Conservation (phyloP, 1,140 invertebrate species). For the Pentalonia nigronervosa region DNA sequence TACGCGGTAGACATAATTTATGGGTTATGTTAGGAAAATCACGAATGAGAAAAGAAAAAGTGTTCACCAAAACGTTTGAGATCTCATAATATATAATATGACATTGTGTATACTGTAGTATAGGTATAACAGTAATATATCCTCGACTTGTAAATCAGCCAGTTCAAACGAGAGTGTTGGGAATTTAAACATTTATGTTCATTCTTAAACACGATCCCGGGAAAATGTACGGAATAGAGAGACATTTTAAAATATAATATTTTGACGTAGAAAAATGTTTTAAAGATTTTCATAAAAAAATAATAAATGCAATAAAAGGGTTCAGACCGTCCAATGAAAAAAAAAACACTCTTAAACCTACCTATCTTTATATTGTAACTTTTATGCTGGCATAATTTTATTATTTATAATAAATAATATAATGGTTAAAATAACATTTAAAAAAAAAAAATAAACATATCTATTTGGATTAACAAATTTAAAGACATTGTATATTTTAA, state of each 20-base stretch:
- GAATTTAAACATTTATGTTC: constrained; percentile 2
- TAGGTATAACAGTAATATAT: not conserved
- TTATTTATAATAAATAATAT: not conserved
- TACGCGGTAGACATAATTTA: not conserved
- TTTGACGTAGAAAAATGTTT: not conserved
- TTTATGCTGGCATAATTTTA: not conserved
- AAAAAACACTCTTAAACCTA: not conserved
- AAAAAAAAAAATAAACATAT: not conserved
- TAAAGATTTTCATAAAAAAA: not conserved
- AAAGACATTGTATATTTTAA: not conserved
- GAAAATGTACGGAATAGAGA: not conserved
- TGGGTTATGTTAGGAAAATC: not conserved
- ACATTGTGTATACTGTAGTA: not conserved
- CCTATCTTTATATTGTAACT: not conserved
- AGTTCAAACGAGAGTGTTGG: not conserved
- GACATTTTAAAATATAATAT: not conserved
- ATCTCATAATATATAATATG: not conserved
- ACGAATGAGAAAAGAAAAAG: not conserved
- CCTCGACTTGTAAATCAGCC: not conserved
- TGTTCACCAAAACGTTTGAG: not conserved
- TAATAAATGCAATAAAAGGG: not conserved
- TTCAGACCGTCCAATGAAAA: not conserved
- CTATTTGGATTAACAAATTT: not conserved
- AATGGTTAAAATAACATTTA: not conserved
- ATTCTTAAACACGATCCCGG: not conserved